Evolutionary conservation across 2,113 vertebrate genomes (phyloP).

Genomic region (Paratilapia polleni): DNA sequence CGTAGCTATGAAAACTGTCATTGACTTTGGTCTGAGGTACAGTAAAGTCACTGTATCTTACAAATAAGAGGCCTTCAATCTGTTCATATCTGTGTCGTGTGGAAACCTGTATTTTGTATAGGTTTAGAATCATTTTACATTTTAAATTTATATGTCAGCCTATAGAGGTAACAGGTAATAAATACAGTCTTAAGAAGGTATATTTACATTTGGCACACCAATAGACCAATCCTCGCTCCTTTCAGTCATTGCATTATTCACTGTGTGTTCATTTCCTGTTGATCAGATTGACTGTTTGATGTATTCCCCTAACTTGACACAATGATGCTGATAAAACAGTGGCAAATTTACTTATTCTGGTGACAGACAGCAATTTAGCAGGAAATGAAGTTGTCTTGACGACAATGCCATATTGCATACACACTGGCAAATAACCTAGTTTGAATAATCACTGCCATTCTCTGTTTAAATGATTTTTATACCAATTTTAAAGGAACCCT

Average conservation of each 20-base stretch:
- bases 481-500: constrained; percentile 90
- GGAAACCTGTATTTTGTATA: constrained; percentile 47
- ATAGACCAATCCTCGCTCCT: constrained; percentile 75
- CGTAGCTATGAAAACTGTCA: background rate
- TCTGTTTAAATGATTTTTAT: constrained; percentile 97
- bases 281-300: constrained; percentile 90
- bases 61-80: background rate
- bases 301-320: constrained; percentile 85
- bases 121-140: constrained; percentile 69
- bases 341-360: constrained; percentile 93
- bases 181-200: constrained; percentile 59
- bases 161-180: constrained; percentile 76
- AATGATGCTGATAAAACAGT: constrained; percentile 89
- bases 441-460: constrained; percentile 95
- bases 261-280: constrained; percentile 85
- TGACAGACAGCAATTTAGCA: constrained; percentile 93
- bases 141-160: constrained; percentile 77
- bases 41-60: background rate
- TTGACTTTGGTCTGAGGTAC: background rate
- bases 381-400: constrained; percentile 94
- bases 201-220: constrained; percentile 81
- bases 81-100: constrained; percentile 5
- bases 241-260: constrained; percentile 80
- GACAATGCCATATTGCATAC: constrained; percentile 83
- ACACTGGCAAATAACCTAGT: constrained; percentile 92